These are phyloP conservation scores for Brachionichthys hirsutus DNA, from an alignment of 2,113 vertebrate genomes.

Conservation along the genomic window DNA sequence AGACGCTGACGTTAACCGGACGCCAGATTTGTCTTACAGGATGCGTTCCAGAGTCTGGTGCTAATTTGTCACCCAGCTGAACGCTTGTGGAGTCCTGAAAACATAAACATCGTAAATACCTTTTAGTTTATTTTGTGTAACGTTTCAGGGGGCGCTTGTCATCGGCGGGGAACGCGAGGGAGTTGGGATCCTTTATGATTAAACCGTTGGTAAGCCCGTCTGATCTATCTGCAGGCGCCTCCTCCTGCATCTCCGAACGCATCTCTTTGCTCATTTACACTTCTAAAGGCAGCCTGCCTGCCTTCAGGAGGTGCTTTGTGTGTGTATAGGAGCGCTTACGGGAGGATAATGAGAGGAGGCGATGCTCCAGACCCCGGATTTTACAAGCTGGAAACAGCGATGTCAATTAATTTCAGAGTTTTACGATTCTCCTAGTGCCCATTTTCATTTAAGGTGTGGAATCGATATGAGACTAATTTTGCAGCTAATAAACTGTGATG, in stretches of 20 bases:
- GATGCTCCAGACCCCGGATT: conserved; percentile 20
- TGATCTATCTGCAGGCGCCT: conserved; percentile 34
- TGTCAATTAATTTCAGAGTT: conserved; percentile 42
- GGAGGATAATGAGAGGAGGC: conserved; percentile 38
- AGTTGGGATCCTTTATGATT: background rate
- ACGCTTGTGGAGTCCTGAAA: background rate
- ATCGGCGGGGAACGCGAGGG: background rate
- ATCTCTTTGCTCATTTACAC: conserved; percentile 52
- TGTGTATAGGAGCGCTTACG: background rate
- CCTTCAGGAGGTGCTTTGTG: background rate
- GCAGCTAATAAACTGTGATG: conserved; percentile 46
- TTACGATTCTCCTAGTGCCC: conserved; percentile 32
- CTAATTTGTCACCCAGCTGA: background rate
- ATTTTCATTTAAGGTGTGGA: conserved; percentile 37
- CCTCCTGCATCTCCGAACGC: conserved; percentile 38
- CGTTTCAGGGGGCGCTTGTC: conserved; percentile 15
- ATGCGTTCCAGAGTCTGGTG: too few species aligned
- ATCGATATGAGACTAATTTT: conserved; percentile 50
- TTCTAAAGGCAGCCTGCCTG: conserved; percentile 45
- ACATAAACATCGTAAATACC: background rate
- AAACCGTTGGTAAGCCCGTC: conserved; percentile 9
- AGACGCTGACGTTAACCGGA: too few species aligned
- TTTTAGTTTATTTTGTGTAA: conserved; percentile 7
- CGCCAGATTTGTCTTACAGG: too few species aligned
- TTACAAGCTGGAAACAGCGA: conserved; percentile 32